Conservation (phyloP, 1,140 invertebrate species). For the Episyrphus balteatus region DNA sequence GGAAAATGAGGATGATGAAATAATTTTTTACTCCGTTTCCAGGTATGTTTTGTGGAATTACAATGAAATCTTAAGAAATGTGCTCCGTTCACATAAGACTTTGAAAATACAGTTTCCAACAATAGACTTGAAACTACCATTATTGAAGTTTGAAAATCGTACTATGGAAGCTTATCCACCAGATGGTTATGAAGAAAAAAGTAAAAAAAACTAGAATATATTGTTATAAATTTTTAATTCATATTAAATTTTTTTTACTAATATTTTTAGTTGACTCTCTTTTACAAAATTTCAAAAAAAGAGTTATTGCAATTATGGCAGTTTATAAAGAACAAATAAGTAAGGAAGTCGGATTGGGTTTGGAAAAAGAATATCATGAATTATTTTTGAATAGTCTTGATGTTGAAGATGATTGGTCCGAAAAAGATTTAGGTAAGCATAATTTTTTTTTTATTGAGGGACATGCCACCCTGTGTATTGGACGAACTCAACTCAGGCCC, state of each 20-base stretch:
- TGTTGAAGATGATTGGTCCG: too few relatives aligned
- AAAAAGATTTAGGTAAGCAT: too few relatives aligned
- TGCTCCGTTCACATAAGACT: constrained; percentile 19
- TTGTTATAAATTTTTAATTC: neutral
- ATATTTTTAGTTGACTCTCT: neutral
- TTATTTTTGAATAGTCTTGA: too few relatives aligned
- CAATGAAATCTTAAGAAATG: constrained; percentile 23
- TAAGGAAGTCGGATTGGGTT: too few relatives aligned
- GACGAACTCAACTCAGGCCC: too few relatives aligned
- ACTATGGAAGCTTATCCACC: constrained; percentile 28
- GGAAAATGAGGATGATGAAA: neutral
- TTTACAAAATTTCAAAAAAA: neutral
- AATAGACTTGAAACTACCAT: constrained; percentile 24
- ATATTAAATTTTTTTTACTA: neutral
- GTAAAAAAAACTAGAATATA: constrained; percentile 10
- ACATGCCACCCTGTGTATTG: too few relatives aligned
- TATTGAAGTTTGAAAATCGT: constrained; percentile 30
- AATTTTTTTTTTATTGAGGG: too few relatives aligned
- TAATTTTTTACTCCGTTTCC: neutral
- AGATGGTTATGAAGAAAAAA: constrained; percentile 25
- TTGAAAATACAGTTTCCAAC: constrained; percentile 23
- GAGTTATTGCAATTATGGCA: neutral
- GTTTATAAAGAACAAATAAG: too few relatives aligned
- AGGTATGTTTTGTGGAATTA: constrained; percentile 27
- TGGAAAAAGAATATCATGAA: too few relatives aligned